Conservation (phyloP, 2,797 vertebrate genomes). For the Pangasius larnaudii region DNA sequence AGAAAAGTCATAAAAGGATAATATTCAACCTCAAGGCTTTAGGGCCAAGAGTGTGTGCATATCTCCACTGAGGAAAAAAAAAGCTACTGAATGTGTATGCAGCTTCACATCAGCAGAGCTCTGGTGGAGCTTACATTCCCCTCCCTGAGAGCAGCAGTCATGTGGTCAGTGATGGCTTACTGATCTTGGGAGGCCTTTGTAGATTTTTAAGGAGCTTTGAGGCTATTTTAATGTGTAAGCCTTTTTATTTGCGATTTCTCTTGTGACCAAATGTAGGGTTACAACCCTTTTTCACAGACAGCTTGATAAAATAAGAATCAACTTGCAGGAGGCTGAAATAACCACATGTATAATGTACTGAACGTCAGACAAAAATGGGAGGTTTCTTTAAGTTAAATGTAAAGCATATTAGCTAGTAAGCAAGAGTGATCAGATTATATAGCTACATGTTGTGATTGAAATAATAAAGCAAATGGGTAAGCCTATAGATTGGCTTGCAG, state of each 20-base stretch:
- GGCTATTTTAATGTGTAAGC: not conserved
- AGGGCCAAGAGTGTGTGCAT: not conserved
- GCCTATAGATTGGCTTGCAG: no score
- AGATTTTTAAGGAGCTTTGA: not conserved
- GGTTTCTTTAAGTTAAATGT: not conserved
- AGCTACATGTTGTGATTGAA: not conserved
- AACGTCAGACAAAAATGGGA: not conserved
- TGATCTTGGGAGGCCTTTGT: not conserved
- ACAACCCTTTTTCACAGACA: not conserved
- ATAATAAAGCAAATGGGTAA: not conserved
- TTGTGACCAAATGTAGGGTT: not conserved
- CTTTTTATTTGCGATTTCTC: not conserved
- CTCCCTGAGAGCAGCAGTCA: not conserved
- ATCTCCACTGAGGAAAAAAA: conserved; percentile 13
- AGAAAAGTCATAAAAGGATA: conserved; percentile 28
- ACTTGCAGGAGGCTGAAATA: not conserved
- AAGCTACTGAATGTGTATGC: not conserved
- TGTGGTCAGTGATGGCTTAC: not conserved
- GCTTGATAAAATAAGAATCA: not conserved
- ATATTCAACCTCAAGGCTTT: conserved; percentile 24
- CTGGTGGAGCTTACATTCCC: not conserved
- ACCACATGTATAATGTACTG: no score
- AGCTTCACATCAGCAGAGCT: not conserved
- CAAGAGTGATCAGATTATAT: not conserved
- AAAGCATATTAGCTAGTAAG: not conserved